Percentiles rank a stretch among this genome's conserved stretches.
Conservation (phyloP, 2,888 invertebrate species). For the Chironomus riparius region DNA sequence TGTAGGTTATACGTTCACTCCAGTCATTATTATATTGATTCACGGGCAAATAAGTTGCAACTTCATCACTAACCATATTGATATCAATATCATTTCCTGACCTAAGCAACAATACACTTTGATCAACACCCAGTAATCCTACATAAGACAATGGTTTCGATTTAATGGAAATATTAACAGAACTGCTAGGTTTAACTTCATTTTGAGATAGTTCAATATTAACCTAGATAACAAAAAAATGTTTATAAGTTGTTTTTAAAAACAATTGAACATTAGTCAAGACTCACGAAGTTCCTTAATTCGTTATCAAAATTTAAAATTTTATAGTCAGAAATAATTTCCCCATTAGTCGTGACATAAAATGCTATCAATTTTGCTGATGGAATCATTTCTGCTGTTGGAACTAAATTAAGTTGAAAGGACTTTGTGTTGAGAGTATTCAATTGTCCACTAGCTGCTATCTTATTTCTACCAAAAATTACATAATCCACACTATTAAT, state of each 20-base stretch:
- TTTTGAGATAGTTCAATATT: slow-evolving; percentile 54
- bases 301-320: slow-evolving; percentile 65
- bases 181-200: slow-evolving; percentile 59
- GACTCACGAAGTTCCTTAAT: slow-evolving; percentile 59
- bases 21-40: not conserved
- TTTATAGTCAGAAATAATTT: slow-evolving; percentile 73
- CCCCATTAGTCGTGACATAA: slow-evolving; percentile 59
- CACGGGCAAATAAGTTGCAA: not conserved
- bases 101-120: slow-evolving; percentile 57
- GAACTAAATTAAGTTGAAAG: slow-evolving; percentile 37
- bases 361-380: slow-evolving; percentile 69
- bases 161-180: slow-evolving; percentile 62
- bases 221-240: slow-evolving; percentile 44
- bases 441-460: slow-evolving; percentile 54
- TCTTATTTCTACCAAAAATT: not conserved
- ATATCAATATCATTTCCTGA: slow-evolving; percentile 59
- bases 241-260: not conserved
- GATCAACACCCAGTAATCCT: slow-evolving; percentile 72
- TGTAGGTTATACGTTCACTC: not conserved
- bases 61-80: slow-evolving; percentile 30
- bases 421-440: slow-evolving; percentile 30
- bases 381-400: slow-evolving; percentile 62
- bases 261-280: not conserved
- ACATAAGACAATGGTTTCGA: slow-evolving; percentile 73
- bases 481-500: not conserved